These are phyloP conservation scores for Acromyrmex heyeri DNA, from an alignment of 1,140 invertebrate genomes.

Conservation along the genomic window DNA sequence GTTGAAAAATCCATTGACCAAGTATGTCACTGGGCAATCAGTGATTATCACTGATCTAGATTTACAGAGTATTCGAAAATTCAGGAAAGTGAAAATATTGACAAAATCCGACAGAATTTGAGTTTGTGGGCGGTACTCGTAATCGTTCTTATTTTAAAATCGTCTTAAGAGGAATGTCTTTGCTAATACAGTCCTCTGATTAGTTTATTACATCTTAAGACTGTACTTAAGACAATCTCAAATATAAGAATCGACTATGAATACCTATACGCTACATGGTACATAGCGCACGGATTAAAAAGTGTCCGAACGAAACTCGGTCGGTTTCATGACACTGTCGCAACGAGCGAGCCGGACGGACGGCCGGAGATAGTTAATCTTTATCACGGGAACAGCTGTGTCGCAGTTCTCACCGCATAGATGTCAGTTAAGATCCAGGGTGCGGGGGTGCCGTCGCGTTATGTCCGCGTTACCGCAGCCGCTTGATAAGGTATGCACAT, in stretches of 20 bases:
- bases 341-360: slow-evolving; percentile 6
- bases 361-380: slow-evolving; percentile 57
- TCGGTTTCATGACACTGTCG: slow-evolving; percentile 4
- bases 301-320: slow-evolving; percentile 23
- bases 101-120: not conserved
- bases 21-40: too few relatives aligned
- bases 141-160: too few relatives aligned
- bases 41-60: too few relatives aligned
- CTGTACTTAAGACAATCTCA: too few relatives aligned
- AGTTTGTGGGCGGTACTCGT: not conserved
- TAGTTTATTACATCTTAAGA: too few relatives aligned
- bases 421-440: slow-evolving; percentile 62
- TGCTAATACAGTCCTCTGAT: too few relatives aligned
- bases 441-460: slow-evolving; percentile 8
- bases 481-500: slow-evolving; percentile 59
- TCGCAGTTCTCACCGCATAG: slow-evolving; percentile 46
- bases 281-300: slow-evolving; percentile 10
- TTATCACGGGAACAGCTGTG: slow-evolving; percentile 55
- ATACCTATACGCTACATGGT: not conserved
- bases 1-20: too few relatives aligned
- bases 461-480: not conserved
- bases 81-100: not conserved
- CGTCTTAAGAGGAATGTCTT: too few relatives aligned
- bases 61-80: not conserved
- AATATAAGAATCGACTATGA: too few relatives aligned